These are phyloP conservation scores for Micronisus gabar DNA, from an alignment of 2,113 vertebrate genomes.

Conservation along the genomic window DNA sequence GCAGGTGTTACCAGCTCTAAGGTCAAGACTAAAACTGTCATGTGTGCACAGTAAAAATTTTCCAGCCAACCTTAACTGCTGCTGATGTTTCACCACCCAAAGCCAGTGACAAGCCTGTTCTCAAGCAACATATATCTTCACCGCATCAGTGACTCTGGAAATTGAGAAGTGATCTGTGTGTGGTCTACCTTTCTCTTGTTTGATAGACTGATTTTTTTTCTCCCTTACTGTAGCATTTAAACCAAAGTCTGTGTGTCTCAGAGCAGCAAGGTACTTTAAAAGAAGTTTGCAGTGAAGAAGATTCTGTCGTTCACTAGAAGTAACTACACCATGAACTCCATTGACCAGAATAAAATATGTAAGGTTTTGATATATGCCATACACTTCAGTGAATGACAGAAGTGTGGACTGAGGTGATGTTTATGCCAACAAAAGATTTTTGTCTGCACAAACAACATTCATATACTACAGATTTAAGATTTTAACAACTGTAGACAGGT, in stretches of 20 bases:
- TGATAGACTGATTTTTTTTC: conserved; percentile 30
- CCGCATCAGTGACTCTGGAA: conserved; percentile 54
- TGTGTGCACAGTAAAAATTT: neutral
- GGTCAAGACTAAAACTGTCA: neutral
- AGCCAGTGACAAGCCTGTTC: conserved; percentile 34
- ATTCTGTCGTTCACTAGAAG: neutral
- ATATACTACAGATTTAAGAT: neutral
- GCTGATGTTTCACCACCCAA: conserved; percentile 42
- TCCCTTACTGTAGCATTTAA: conserved; percentile 7
- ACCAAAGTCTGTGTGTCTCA: neutral
- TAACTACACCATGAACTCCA: neutral
- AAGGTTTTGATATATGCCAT: neutral
- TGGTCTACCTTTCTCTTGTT: conserved; percentile 33
- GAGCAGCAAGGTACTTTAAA: neutral
- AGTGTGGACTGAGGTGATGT: neutral
- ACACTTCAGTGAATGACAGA: neutral
- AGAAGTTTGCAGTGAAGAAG: neutral
- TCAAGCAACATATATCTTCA: conserved; percentile 56
- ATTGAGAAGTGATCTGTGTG: conserved; percentile 62
- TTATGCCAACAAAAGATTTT: neutral
- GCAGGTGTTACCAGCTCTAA: neutral
- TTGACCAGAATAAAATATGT: neutral
- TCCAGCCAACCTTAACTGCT: conserved; percentile 31
- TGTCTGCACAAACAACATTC: neutral
- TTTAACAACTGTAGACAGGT: neutral